phyloP scores from a whole-genome alignment of 2,888 invertebrate genomes.

The Eupithecia vulgata region DNA sequence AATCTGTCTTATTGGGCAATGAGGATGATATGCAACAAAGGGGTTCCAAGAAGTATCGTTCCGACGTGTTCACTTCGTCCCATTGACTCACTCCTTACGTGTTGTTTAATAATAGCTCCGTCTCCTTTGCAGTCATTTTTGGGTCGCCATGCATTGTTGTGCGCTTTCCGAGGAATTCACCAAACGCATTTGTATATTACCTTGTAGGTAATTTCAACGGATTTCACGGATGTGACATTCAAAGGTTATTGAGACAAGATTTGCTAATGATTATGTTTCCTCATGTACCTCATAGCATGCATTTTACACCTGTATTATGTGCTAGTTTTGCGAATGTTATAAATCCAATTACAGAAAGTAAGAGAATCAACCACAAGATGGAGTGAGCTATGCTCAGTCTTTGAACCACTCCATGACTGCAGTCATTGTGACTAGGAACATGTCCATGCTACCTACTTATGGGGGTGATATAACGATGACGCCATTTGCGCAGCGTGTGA shows the following conservation, averaged over 20 bases:
- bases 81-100: slow-evolving; percentile 77
- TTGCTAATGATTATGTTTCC: not conserved
- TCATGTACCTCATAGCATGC: not conserved
- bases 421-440: not conserved
- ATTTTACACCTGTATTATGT: slow-evolving; percentile 4
- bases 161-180: slow-evolving; percentile 18
- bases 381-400: not conserved
- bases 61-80: slow-evolving; percentile 63
- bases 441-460: not conserved
- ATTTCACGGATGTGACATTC: not conserved
- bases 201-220: not conserved
- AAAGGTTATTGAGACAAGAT: not conserved
- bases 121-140: slow-evolving; percentile 66
- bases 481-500: too few species aligned
- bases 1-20: slow-evolving; percentile 79
- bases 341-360: slow-evolving; percentile 44
- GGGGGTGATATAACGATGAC: too few species aligned
- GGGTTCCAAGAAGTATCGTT: slow-evolving; percentile 76
- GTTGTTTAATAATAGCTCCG: slow-evolving; percentile 75
- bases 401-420: not conserved
- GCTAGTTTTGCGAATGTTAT: slow-evolving; percentile 40
- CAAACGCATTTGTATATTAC: not conserved
- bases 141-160: slow-evolving; percentile 57
- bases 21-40: slow-evolving; percentile 79
- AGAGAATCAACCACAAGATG: not conserved